Conservation (phyloP, 2,888 invertebrate species). For the Rhabditoides inermis region DNA sequence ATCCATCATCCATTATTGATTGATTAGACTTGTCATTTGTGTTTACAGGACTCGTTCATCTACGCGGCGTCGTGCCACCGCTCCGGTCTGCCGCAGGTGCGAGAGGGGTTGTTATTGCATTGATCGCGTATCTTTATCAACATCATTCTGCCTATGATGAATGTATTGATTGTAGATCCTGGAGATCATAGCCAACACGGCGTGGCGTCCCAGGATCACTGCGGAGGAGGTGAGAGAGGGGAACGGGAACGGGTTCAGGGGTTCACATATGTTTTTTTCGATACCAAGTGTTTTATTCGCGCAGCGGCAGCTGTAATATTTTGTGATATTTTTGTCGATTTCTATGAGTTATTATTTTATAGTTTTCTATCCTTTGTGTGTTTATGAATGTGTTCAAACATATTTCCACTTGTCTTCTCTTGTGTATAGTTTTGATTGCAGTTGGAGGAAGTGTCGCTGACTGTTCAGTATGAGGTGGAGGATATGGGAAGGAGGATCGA, state of each 20-base stretch:
- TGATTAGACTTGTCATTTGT: background rate
- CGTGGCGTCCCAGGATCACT: slow-evolving; percentile 73
- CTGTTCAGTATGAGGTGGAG: slow-evolving; percentile 83
- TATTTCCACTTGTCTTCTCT: no score
- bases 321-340: background rate
- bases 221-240: slow-evolving; percentile 66
- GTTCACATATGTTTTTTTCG: background rate
- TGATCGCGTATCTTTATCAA: no score
- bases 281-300: background rate
- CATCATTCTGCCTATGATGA: no score
- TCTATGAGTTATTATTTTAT: background rate
- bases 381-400: no score
- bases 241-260: background rate
- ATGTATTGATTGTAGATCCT: no score
- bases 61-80: slow-evolving; percentile 91
- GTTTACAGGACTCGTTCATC: slow-evolving; percentile 72
- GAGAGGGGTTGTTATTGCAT: no score
- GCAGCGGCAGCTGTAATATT: background rate
- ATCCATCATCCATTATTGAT: background rate
- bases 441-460: slow-evolving; percentile 65
- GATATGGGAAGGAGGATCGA: slow-evolving; percentile 83
- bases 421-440: slow-evolving; percentile 7
- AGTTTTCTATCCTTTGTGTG: background rate
- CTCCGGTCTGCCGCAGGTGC: slow-evolving; percentile 71
- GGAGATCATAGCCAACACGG: slow-evolving; percentile 80